Evolutionary conservation across 2,797 vertebrate species (phyloP).

Genomic region (Argya squamiceps): DNA sequence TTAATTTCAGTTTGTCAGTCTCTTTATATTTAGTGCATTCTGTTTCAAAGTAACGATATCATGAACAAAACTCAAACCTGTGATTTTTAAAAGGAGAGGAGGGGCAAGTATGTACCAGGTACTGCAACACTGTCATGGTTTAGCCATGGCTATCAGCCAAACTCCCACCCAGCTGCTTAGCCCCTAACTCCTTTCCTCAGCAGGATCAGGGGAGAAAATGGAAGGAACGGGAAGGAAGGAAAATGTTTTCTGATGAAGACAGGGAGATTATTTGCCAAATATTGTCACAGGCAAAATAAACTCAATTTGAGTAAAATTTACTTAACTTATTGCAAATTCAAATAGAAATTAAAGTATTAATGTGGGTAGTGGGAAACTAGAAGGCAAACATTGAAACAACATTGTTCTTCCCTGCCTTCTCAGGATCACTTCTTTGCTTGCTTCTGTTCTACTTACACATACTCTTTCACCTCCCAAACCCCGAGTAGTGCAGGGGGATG

Average conservation of each 20-base stretch:
- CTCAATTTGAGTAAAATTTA: background rate
- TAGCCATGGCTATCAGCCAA: background rate
- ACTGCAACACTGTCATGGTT: fast-evolving
- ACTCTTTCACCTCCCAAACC: fast-evolving
- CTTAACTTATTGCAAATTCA: background rate
- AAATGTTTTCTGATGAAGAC: background rate
- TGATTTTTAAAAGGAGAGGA: background rate
- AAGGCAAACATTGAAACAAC: background rate
- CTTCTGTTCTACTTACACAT: fast-evolving
- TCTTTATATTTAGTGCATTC: background rate
- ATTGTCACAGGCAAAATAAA: background rate
- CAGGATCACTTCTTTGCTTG: background rate
- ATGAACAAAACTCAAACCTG: background rate
- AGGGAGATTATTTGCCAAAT: background rate
- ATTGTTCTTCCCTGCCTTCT: background rate
- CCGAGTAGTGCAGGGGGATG: fast-evolving
- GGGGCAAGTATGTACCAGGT: background rate
- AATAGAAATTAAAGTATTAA: background rate
- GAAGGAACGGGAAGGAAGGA: background rate
- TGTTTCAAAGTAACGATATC: background rate
- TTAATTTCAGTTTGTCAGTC: background rate
- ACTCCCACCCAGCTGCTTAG: background rate
- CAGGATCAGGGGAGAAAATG: background rate
- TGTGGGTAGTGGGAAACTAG: background rate
- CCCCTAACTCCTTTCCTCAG: background rate